A percentile compares a stretch with the other conserved stretches of the same genome.
phyloP scores from a whole-genome alignment of 2,797 vertebrate genomes.

The Ambastaia sidthimunki region DNA sequence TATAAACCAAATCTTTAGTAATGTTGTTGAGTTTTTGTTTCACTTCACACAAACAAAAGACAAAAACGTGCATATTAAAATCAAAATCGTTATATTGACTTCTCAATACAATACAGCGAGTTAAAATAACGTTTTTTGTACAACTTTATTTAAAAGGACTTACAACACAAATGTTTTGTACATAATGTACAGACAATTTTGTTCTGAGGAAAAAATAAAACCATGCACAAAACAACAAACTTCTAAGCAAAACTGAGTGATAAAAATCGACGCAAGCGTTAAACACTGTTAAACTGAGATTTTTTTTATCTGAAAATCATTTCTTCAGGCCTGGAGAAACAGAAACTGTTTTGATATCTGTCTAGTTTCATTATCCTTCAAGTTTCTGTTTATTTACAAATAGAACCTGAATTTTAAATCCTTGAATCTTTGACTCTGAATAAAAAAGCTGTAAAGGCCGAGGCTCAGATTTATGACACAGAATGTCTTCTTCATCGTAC shows the following conservation, averaged over 20 bases:
- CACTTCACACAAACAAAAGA: neutral
- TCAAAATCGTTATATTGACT: neutral
- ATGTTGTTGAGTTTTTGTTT: slow-evolving; percentile 1
- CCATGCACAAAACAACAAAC: slow-evolving; percentile 35
- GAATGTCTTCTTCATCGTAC: neutral
- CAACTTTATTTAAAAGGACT: slow-evolving; percentile 72
- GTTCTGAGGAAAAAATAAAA: slow-evolving; percentile 57
- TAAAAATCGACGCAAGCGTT: neutral
- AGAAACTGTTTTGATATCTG: neutral
- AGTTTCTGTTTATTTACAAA: neutral
- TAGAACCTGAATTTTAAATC: neutral
- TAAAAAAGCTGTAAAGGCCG: neutral
- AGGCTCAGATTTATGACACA: slow-evolving; percentile 7
- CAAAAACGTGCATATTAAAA: neutral
- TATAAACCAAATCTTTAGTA: slow-evolving; percentile 16
- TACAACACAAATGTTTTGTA: slow-evolving; percentile 67
- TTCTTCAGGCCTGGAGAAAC: neutral
- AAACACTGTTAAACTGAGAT: neutral
- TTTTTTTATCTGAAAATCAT: neutral
- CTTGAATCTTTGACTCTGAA: neutral
- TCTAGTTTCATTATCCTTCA: neutral
- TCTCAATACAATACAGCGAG: neutral
- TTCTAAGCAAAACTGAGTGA: neutral
- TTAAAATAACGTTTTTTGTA: neutral
- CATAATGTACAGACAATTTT: slow-evolving; percentile 54